These are phyloP conservation scores for Ceratotherium simum DNA, from an alignment of 2,113 vertebrate genomes.

Conservation along the genomic window DNA sequence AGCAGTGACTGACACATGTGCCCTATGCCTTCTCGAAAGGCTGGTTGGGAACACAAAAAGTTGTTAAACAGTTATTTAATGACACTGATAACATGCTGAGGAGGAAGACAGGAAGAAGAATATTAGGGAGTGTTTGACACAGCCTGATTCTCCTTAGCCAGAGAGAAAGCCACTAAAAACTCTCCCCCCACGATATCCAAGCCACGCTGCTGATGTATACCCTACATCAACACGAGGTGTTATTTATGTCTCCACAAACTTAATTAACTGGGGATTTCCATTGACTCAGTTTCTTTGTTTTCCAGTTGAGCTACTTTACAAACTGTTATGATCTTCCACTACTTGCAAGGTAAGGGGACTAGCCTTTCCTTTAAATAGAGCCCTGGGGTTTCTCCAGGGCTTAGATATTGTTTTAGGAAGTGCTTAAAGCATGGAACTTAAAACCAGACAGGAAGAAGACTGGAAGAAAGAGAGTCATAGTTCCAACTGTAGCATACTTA, in stretches of 20 bases:
- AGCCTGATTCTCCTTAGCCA: background rate
- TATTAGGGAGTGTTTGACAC: background rate
- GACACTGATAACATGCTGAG: background rate
- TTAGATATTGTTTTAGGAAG: conserved; percentile 75
- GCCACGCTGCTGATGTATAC: background rate
- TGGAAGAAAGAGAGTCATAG: conserved; percentile 71
- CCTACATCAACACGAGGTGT: background rate
- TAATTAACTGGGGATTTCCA: conserved; percentile 49
- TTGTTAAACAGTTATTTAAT: background rate
- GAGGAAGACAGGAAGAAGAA: background rate
- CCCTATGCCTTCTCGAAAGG: background rate
- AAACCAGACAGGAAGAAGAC: conserved; percentile 66
- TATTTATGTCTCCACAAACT: conserved; percentile 21
- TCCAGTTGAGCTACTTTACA: conserved; percentile 50
- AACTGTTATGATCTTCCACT: background rate
- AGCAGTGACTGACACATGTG: fast-evolving
- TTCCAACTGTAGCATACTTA: conserved; percentile 52
- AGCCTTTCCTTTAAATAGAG: conserved; percentile 57
- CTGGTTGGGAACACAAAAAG: background rate
- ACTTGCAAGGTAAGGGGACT: background rate
- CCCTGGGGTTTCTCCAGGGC: conserved; percentile 63
- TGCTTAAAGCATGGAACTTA: conserved; percentile 73
- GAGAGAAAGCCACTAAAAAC: background rate
- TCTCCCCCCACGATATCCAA: no score
- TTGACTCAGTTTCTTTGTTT: conserved; percentile 47